Evolutionary conservation across 2,113 vertebrate genomes (phyloP).

Genomic region (Dolichotis patagonum): DNA sequence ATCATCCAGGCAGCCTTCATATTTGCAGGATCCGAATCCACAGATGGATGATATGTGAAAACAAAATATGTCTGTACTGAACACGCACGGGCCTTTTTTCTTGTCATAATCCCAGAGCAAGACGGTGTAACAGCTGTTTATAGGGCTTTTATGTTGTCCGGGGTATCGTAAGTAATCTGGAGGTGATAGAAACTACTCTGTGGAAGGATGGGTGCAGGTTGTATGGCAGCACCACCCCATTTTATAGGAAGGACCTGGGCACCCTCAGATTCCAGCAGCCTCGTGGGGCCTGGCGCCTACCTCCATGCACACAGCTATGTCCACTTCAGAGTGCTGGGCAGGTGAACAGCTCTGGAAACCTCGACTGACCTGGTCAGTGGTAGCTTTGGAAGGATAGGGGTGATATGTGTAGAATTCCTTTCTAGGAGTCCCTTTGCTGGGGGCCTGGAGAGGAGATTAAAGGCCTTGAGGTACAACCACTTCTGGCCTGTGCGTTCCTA

Average conservation of each 20-base stretch:
- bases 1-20: neutral
- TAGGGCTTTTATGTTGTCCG: neutral
- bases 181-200: neutral
- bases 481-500: neutral
- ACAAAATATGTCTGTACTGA: neutral
- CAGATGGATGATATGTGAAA: neutral
- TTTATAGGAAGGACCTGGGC: neutral
- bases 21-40: too few species aligned
- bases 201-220: neutral
- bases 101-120: neutral
- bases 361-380: too few species aligned
- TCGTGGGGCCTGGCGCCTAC: neutral
- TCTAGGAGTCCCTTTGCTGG: neutral
- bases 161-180: neutral
- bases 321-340: neutral
- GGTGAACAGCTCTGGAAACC: neutral
- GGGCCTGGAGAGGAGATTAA: neutral
- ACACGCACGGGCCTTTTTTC: neutral
- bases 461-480: too few species aligned
- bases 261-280: neutral
- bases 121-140: neutral
- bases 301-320: too few species aligned
- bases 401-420: accelerated
- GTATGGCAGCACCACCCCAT: neutral
- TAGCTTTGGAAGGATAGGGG: neutral